Evolutionary conservation across 2,888 invertebrate genomes (phyloP).

Genomic region (Lepidochitona cinerea): DNA sequence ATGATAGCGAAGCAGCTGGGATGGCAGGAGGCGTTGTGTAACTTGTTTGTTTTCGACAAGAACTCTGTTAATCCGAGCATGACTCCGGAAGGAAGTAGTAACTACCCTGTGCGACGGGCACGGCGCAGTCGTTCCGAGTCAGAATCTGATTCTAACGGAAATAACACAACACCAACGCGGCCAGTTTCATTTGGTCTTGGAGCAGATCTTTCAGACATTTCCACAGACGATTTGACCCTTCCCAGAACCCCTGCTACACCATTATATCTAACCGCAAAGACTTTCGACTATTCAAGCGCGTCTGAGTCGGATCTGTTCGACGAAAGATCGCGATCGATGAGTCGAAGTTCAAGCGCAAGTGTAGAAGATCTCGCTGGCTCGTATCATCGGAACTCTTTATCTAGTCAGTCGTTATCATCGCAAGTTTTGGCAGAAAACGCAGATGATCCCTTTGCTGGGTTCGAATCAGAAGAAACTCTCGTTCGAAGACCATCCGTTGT

Average conservation of each 20-base stretch:
- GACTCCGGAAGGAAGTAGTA: not conserved
- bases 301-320: slow-evolving; percentile 28
- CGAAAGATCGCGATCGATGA: slow-evolving; percentile 40
- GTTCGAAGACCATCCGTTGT: slow-evolving; percentile 25
- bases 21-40: slow-evolving; percentile 75
- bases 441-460: slow-evolving; percentile 2
- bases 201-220: not conserved
- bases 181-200: not conserved
- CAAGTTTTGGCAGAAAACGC: slow-evolving; percentile 7
- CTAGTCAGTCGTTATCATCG: slow-evolving; percentile 6
- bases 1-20: slow-evolving; percentile 69
- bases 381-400: slow-evolving; percentile 24
- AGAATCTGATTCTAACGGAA: not conserved
- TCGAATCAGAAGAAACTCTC: not conserved
- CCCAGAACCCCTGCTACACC: slow-evolving; percentile 43
- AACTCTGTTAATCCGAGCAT: not conserved
- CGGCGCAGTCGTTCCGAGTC: not conserved
- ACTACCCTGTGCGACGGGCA: not conserved
- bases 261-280: slow-evolving; percentile 42
- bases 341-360: slow-evolving; percentile 62
- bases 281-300: slow-evolving; percentile 33
- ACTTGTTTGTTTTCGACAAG: slow-evolving; percentile 48
- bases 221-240: not conserved
- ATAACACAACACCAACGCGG: not conserved
- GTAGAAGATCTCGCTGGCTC: slow-evolving; percentile 53